phyloP scores from a whole-genome alignment of 1,140 invertebrate species.

The Antheraea mylitta region DNA sequence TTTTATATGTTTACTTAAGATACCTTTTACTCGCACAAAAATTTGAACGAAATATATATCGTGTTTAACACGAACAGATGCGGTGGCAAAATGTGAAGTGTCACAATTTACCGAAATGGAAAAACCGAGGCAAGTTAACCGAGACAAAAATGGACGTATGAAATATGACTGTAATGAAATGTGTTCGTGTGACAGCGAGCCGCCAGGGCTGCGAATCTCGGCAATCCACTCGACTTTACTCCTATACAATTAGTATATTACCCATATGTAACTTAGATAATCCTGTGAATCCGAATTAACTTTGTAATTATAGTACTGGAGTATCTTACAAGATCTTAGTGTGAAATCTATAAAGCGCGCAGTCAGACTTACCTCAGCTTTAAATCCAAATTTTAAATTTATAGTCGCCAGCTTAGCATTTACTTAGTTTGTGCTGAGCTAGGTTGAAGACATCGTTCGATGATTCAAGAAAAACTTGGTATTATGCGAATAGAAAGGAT shows the following conservation, averaged over 20 bases:
- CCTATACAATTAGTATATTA: background rate
- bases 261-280: background rate
- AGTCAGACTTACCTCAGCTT: too few relatives aligned
- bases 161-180: slow-evolving; percentile 41
- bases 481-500: too few relatives aligned
- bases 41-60: background rate
- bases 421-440: background rate
- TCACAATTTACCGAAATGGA: slow-evolving; percentile 39
- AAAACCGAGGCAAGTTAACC: slow-evolving; percentile 27
- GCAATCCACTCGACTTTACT: background rate
- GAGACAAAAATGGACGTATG: slow-evolving; percentile 29
- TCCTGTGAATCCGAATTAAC: background rate
- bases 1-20: too few relatives aligned
- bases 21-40: too few relatives aligned
- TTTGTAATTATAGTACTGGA: too few relatives aligned
- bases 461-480: too few relatives aligned
- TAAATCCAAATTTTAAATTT: too few relatives aligned
- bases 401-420: too few relatives aligned
- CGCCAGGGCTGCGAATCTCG: background rate
- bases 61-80: slow-evolving; percentile 20
- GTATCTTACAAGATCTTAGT: too few relatives aligned
- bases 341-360: too few relatives aligned
- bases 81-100: slow-evolving; percentile 27
- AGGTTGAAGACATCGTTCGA: background rate
- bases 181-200: slow-evolving; percentile 8